Evolutionary conservation across 2,888 invertebrate species (phyloP).

Genomic region (Oscheius onirici): DNA sequence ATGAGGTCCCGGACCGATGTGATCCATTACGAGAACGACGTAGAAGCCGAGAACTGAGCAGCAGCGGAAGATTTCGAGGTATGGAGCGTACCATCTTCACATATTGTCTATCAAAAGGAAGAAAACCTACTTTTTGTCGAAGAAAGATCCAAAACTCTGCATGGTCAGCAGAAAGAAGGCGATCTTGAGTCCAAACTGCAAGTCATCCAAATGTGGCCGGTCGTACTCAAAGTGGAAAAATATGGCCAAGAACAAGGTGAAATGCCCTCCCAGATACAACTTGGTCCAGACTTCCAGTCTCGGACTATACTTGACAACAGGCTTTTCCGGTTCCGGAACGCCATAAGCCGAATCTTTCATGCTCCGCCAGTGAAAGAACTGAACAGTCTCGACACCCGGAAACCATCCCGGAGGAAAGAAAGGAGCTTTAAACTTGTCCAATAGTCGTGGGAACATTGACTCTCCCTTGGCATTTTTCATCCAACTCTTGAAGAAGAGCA

Average conservation of each 20-base stretch:
- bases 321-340: slow-evolving; percentile 63
- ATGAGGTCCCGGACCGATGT: slow-evolving; percentile 63
- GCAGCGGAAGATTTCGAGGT: slow-evolving; percentile 61
- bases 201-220: slow-evolving; percentile 54
- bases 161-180: slow-evolving; percentile 68
- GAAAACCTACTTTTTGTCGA: slow-evolving; percentile 44
- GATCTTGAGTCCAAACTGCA: slow-evolving; percentile 64
- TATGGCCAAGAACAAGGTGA: slow-evolving; percentile 62
- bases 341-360: slow-evolving; percentile 63
- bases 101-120: slow-evolving; percentile 2
- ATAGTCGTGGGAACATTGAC: slow-evolving; percentile 54
- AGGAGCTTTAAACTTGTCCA: slow-evolving; percentile 74
- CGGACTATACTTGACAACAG: slow-evolving; percentile 66
- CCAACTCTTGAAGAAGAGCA: slow-evolving; percentile 78
- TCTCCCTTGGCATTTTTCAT: slow-evolving; percentile 71
- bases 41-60: slow-evolving; percentile 63
- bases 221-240: slow-evolving; percentile 71
- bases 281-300: slow-evolving; percentile 56
- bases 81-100: slow-evolving; percentile 63
- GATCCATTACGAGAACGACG: slow-evolving; percentile 52
- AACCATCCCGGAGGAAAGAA: slow-evolving; percentile 89
- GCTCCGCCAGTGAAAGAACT: slow-evolving; percentile 69
- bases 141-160: slow-evolving; percentile 65
- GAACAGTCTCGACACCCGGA: slow-evolving; percentile 77
- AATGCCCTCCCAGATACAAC: slow-evolving; percentile 61